phyloP scores from a whole-genome alignment of 2,888 invertebrate genomes.

The Pachliopta kotzebuea region DNA sequence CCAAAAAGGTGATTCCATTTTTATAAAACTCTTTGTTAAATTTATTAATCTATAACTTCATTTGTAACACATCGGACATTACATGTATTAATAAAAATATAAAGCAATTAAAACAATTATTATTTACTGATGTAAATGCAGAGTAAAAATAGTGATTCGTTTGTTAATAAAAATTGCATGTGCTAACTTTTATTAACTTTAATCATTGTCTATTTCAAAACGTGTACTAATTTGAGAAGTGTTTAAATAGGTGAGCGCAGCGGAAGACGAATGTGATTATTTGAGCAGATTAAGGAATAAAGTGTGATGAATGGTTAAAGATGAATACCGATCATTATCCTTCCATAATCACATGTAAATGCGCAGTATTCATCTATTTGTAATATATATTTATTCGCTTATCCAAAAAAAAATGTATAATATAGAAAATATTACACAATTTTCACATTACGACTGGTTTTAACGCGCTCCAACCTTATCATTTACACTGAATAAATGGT shows the following conservation, averaged over 20 bases:
- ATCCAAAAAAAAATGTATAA: constrained; percentile 22
- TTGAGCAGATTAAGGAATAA: constrained; percentile 38
- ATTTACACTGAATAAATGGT: constrained; percentile 32
- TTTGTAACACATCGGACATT: constrained; percentile 22
- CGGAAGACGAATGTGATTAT: constrained; percentile 63
- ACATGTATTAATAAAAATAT: constrained; percentile 1
- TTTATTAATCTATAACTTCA: constrained; percentile 16
- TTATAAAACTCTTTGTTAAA: too few relatives aligned
- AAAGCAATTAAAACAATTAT: constrained; percentile 20
- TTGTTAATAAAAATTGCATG: constrained; percentile 22
- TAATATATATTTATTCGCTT: constrained; percentile 15
- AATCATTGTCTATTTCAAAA: constrained; percentile 20
- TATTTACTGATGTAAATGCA: constrained; percentile 23
- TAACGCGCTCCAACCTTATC: constrained; percentile 17
- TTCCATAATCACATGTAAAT: constrained; percentile 16
- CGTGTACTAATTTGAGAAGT: constrained; percentile 22
- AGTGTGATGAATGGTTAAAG: constrained; percentile 16
- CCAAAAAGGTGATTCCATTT: not conserved
- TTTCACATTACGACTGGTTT: constrained; percentile 9
- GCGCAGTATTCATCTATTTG: constrained; percentile 23
- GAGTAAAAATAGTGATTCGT: constrained; percentile 22
- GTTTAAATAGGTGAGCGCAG: constrained; percentile 46
- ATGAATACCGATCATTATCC: constrained; percentile 20
- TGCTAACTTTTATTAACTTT: constrained; percentile 19
- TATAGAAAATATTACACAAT: constrained; percentile 14